Evolutionary conservation across 2,113 vertebrate species (phyloP).

Genomic region (Sylvilagus bachmani): DNA sequence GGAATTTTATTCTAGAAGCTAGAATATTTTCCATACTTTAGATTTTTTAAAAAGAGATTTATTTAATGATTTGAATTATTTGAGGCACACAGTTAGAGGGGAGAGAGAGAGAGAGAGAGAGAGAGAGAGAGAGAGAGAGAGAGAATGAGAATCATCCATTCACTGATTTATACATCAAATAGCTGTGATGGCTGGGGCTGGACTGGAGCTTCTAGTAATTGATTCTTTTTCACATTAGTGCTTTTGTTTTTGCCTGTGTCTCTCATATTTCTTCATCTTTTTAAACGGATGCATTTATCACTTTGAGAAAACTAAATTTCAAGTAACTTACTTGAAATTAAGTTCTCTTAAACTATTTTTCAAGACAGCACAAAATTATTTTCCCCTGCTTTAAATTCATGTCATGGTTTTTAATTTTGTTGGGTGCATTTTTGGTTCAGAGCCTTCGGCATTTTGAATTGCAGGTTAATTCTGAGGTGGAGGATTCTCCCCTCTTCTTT

Average conservation of each 20-base stretch:
- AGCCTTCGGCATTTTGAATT: constrained; percentile 4
- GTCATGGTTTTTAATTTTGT: not conserved
- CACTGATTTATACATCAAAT: too few relatives aligned
- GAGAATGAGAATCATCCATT: too few relatives aligned
- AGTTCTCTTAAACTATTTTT: not conserved
- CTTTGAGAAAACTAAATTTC: not conserved
- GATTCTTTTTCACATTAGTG: not conserved
- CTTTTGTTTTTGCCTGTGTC: not conserved
- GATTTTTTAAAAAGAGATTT: not conserved
- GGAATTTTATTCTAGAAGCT: too few relatives aligned
- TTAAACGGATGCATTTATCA: not conserved
- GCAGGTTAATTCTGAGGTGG: constrained; percentile 17
- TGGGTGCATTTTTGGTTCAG: not conserved
- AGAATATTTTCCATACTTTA: not conserved
- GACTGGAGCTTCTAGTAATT: not conserved
- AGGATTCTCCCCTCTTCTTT: not conserved
- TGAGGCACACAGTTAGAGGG: too few relatives aligned
- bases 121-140: too few relatives aligned
- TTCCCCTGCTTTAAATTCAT: not conserved
- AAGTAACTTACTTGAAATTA: not conserved
- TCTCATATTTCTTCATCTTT: constrained; percentile 41
- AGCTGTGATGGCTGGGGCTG: too few relatives aligned
- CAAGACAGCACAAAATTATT: not conserved
- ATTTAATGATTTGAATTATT: not conserved
- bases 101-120: too few relatives aligned